Percentiles rank a stretch among this genome's conserved stretches.
Conservation (phyloP, 2,797 vertebrate species). For the Tenualosa thibaudeaui region DNA sequence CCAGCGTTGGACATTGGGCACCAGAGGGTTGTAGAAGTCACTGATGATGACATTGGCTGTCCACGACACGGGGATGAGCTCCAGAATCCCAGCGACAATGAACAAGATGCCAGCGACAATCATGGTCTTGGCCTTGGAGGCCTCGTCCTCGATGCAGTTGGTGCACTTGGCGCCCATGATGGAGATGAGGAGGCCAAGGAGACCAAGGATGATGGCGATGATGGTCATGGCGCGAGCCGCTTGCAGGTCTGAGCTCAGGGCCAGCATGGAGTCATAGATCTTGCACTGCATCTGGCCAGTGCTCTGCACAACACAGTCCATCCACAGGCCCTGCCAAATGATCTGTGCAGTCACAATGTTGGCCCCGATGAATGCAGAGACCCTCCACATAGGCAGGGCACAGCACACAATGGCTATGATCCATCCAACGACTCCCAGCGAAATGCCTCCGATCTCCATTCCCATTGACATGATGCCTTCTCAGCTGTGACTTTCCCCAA, state of each 20-base stretch:
- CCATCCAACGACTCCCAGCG: constrained; percentile 84
- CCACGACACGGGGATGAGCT: constrained; percentile 90
- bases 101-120: constrained; percentile 87
- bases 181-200: constrained; percentile 83
- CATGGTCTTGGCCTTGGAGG: constrained; percentile 88
- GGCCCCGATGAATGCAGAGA: constrained; percentile 85
- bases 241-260: constrained; percentile 83
- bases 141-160: constrained; percentile 89
- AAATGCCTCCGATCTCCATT: constrained; percentile 86
- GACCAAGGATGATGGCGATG: constrained; percentile 82
- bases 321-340: constrained; percentile 88
- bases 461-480: constrained; percentile 87
- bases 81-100: constrained; percentile 80
- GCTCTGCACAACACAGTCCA: constrained; percentile 87
- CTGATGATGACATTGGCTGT: constrained; percentile 81
- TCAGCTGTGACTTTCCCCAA: not conserved
- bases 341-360: constrained; percentile 90
- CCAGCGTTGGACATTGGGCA: constrained; percentile 73
- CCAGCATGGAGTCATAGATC: constrained; percentile 86
- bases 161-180: constrained; percentile 93
- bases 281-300: constrained; percentile 93
- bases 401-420: constrained; percentile 82
- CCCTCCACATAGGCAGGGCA: constrained; percentile 88
- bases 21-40: constrained; percentile 84
- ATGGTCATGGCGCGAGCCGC: constrained; percentile 86